Base-by-base conservation (phyloP, 2,113 vertebrate genomes). In the Entelurus aequoreus region DNA sequence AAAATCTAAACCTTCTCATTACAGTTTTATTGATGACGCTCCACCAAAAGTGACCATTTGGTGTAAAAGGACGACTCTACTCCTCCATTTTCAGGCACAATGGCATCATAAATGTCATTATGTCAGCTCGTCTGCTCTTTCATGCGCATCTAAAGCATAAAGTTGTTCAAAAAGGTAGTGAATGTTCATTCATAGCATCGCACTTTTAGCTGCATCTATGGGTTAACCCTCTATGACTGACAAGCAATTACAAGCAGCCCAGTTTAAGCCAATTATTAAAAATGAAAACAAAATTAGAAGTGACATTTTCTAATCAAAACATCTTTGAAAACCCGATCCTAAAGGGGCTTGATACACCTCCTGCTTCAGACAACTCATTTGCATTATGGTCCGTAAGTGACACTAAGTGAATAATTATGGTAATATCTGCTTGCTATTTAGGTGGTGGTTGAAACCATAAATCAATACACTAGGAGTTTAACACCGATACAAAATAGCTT, bases 1-100 rank as follows among this genome's bases (percentile, higher is more conserved):
- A 37, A 71, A 62, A 76, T 42, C 11, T 37, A 11, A 47, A 16
- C 65, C 37, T 62, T 62, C 51, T 54, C 21, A 36, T 57, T 71
- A 37, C 57, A 56, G 62, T 46, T 12, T 62, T 64, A 54, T 49
- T 3, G 0, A 19, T 53, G 49, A 59, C 60, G 46, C 46, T 61
- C 65, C n/a, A 50, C 47, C 50, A 60, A 65, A 67, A 63, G 42
- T 46, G 54, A 37, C 15, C 44, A 63, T 61, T 67, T 21, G 5
- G 12, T 15, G 48, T 37, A 11, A 46, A 46, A 46, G 42, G 10
- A 11, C 4, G 64, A 58, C 12, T 14, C 40, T 37, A 51, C 42
- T 46, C 37, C 40, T 52, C 40, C 8, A 51, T 12, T 62, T 19
- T 38, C 28, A 52, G 12, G 64, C 47, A 65, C 19, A 28, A 28